These are phyloP conservation scores for Odobenus rosmarus DNA, from an alignment of 2,113 vertebrate genomes.

Conservation along the genomic window DNA sequence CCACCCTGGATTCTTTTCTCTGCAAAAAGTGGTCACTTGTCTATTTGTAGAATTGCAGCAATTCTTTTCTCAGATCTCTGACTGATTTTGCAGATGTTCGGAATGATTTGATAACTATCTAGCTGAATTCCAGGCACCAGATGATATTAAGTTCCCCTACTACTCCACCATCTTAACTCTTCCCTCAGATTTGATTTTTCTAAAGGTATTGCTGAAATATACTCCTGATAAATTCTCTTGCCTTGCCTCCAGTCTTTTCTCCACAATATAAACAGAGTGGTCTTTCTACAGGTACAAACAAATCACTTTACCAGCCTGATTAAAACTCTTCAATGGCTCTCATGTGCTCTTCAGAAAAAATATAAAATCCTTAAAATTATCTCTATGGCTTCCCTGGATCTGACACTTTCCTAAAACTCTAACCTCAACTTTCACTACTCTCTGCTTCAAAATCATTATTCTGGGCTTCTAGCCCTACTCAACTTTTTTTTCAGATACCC, in stretches of 20 bases:
- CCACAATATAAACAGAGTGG: neutral
- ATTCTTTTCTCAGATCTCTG: neutral
- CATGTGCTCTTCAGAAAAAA: neutral
- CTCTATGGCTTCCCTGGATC: neutral
- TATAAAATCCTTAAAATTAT: neutral
- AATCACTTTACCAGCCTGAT: neutral
- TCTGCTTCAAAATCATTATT: constrained; percentile 49
- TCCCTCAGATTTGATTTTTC: neutral
- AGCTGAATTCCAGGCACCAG: neutral
- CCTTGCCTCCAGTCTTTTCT: neutral
- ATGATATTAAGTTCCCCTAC: neutral
- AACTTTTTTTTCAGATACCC: neutral
- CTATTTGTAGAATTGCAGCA: neutral
- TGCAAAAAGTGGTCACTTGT: neutral
- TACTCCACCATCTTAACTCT: neutral
- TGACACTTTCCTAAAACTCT: neutral
- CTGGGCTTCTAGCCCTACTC: neutral
- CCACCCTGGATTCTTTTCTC: neutral
- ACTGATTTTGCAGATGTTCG: neutral
- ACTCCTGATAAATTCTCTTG: neutral
- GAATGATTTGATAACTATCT: neutral
- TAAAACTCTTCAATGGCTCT: neutral
- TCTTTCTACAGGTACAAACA: neutral
- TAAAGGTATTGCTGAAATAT: neutral
- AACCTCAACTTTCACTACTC: neutral